These are phyloP conservation scores for Indicator maculatus DNA, from an alignment of 2,113 vertebrate genomes.

Conservation along the genomic window DNA sequence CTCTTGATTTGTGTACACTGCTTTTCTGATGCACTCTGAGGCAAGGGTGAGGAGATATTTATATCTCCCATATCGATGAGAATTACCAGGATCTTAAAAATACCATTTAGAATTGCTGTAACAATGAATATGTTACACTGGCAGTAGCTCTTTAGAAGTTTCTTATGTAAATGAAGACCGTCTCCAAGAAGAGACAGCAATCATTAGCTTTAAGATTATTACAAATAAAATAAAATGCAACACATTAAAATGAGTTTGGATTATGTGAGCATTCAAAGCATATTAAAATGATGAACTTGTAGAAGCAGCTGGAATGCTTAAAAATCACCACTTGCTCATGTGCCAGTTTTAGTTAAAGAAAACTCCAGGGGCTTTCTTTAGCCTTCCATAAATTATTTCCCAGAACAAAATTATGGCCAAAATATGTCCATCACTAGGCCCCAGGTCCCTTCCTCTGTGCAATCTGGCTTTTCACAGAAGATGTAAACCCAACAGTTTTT, in stretches of 20 bases:
- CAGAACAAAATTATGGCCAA: neutral
- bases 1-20: neutral
- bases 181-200: neutral
- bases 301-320: slow-evolving; percentile 12
- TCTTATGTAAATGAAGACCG: neutral
- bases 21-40: neutral
- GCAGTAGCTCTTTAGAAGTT: neutral
- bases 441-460: neutral
- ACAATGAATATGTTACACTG: neutral
- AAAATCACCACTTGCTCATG: slow-evolving; percentile 1
- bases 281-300: neutral
- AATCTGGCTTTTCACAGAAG: neutral
- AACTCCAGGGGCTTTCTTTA: neutral
- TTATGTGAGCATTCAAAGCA: neutral
- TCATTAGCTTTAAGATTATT: slow-evolving; percentile 15
- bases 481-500: neutral
- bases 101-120: neutral
- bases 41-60: neutral
- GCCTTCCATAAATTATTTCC: neutral
- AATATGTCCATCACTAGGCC: neutral
- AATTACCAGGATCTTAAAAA: slow-evolving; percentile 35
- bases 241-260: neutral
- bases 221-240: slow-evolving; percentile 13
- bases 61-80: neutral
- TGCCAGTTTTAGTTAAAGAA: slow-evolving; percentile 38